Percentiles rank a stretch among this genome's conserved stretches.
Evolutionary conservation across 1,140 invertebrate genomes (phyloP).

Genomic region (Achatina immaculata): DNA sequence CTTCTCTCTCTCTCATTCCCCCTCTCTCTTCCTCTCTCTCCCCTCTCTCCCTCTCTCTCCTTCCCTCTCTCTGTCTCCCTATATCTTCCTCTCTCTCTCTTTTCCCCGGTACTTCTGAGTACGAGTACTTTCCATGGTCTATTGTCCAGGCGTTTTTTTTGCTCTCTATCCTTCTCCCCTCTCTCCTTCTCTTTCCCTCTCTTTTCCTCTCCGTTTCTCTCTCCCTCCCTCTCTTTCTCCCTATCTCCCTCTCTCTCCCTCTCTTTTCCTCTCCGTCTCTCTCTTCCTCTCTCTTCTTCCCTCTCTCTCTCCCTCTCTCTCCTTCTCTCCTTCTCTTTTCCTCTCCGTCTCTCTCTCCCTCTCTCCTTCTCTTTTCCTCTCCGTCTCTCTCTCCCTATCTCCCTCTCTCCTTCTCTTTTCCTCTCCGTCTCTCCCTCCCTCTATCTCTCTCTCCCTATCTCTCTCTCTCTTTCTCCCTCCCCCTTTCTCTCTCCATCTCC

Average conservation of each 20-base stretch:
- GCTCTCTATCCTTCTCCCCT: background rate
- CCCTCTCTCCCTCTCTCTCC: background rate
- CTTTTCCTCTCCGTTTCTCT: background rate
- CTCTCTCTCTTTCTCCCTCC: too few relatives aligned
- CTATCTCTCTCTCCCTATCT: too few relatives aligned
- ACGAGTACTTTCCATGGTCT: too few relatives aligned
- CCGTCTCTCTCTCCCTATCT: background rate
- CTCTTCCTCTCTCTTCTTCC: slow-evolving; percentile 4
- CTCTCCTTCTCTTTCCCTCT: background rate
- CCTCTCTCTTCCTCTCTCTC: background rate
- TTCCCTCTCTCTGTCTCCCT: background rate
- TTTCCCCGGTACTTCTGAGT: too few relatives aligned
- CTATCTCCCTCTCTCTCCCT: slow-evolving; percentile 20
- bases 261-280: background rate
- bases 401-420: background rate
- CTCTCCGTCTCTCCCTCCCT: background rate
- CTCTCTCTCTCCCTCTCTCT: slow-evolving; percentile 12
- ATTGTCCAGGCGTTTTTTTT: too few relatives aligned
- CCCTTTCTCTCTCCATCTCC: too few relatives aligned
- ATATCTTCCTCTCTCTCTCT: too few relatives aligned
- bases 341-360: slow-evolving; percentile 10
- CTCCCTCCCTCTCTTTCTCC: background rate
- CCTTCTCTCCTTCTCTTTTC: background rate
- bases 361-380: background rate
- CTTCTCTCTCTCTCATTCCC: background rate